A percentile compares a stretch with the other conserved stretches of the same genome.
Conservation (phyloP, 2,888 invertebrate species). For the Spilosoma lubricipeda region DNA sequence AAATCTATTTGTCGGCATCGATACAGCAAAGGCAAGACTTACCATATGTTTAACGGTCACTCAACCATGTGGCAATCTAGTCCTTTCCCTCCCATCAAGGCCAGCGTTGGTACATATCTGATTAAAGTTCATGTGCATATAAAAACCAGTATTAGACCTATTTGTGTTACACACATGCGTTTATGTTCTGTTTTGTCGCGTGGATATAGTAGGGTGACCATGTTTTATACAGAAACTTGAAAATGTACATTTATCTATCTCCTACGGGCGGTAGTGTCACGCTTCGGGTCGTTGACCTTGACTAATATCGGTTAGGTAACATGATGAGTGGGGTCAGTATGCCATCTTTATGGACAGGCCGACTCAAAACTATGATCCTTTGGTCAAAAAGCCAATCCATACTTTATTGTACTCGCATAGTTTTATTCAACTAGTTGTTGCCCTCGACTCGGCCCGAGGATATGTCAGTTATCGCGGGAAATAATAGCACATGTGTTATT, state of each 20-base stretch:
- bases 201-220: not conserved
- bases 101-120: constrained; percentile 27
- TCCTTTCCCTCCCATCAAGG: constrained; percentile 44
- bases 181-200: not conserved
- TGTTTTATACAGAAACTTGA: not conserved
- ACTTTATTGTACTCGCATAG: too few relatives aligned
- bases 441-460: too few relatives aligned
- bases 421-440: too few relatives aligned
- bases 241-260: not conserved
- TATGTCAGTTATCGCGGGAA: too few relatives aligned
- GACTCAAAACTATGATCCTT: too few relatives aligned
- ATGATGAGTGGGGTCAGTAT: too few relatives aligned
- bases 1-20: not conserved
- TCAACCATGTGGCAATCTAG: constrained; percentile 15
- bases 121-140: constrained; percentile 42
- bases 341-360: too few relatives aligned
- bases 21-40: not conserved
- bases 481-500: too few relatives aligned
- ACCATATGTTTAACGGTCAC: constrained; percentile 15
- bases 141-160: constrained; percentile 37
- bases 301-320: too few relatives aligned
- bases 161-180: constrained; percentile 7
- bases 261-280: too few relatives aligned
- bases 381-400: too few relatives aligned
- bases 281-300: too few relatives aligned